A percentile compares a stretch with the other conserved stretches of the same genome.
phyloP scores from a whole-genome alignment of 1,140 invertebrate species.

The Drosophila subpulchrella region DNA sequence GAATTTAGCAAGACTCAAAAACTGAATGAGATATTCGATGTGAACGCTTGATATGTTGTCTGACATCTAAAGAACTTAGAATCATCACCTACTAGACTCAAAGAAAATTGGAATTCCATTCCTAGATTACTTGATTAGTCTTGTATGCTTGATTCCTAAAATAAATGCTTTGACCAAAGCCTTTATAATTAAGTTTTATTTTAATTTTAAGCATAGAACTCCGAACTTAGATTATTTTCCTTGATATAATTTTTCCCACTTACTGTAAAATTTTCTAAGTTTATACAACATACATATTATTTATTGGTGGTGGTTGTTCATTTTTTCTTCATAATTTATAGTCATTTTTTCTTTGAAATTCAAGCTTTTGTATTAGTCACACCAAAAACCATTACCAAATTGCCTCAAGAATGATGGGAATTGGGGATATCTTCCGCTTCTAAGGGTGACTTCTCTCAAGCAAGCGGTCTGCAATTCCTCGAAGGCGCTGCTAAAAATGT shows the following conservation, averaged over 20 bases:
- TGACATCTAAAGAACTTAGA: constrained; percentile 1
- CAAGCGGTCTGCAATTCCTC: constrained; percentile 12
- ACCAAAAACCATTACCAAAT: constrained; percentile 33
- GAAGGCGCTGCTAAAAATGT: constrained; percentile 31
- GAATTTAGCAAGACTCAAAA: constrained; percentile 79
- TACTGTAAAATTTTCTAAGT: no score
- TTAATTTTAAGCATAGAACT: no score
- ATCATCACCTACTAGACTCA: constrained; percentile 29
- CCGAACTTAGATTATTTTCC: no score
- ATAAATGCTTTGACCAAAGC: no score
- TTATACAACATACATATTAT: no score
- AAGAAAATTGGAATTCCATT: not conserved
- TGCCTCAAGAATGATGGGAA: not conserved
- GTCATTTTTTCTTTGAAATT: constrained; percentile 15
- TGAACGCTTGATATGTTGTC: not conserved
- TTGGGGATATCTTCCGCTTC: not conserved
- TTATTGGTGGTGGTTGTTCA: constrained; percentile 1
- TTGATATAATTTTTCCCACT: no score
- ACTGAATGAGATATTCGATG: constrained; percentile 50
- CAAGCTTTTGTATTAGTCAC: constrained; percentile 28
- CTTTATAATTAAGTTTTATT: no score
- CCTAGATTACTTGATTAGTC: not conserved
- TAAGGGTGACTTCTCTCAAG: constrained; percentile 4
- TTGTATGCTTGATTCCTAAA: no score
- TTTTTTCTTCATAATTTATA: constrained; percentile 16